phyloP scores from a whole-genome alignment of 2,113 vertebrate genomes.

The Xenotilapia flavipinnis region DNA sequence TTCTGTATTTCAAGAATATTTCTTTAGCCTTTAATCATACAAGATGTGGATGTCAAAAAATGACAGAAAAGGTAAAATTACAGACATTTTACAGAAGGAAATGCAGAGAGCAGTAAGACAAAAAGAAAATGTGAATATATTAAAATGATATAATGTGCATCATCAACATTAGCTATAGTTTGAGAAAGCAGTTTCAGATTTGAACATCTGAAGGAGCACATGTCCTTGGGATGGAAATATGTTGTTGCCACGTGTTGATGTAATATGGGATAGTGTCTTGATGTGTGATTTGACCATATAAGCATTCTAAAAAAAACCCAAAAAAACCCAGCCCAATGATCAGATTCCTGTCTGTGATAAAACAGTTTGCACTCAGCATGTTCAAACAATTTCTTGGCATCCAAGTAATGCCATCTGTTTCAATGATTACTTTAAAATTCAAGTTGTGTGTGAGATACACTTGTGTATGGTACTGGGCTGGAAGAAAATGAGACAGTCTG shows the following conservation, averaged over 20 bases:
- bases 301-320: background rate
- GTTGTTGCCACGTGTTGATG: background rate
- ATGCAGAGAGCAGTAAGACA: background rate
- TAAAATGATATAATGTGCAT: background rate
- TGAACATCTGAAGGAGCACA: background rate
- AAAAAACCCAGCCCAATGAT: background rate
- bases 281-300: background rate
- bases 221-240: background rate
- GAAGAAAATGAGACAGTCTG: background rate
- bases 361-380: background rate
- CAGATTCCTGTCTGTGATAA: background rate
- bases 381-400: slow-evolving; percentile 12
- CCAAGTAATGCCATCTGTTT: slow-evolving; percentile 28
- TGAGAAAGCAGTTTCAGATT: background rate
- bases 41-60: background rate
- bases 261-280: background rate
- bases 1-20: background rate
- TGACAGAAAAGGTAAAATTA: background rate
- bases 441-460: background rate
- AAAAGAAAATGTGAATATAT: background rate
- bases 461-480: background rate
- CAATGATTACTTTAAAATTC: slow-evolving; percentile 11
- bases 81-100: background rate
- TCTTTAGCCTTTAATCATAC: background rate
- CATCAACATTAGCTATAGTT: background rate